These are phyloP conservation scores for Matsumurasca onukii DNA, from an alignment of 1,140 invertebrate species.

Conservation along the genomic window DNA sequence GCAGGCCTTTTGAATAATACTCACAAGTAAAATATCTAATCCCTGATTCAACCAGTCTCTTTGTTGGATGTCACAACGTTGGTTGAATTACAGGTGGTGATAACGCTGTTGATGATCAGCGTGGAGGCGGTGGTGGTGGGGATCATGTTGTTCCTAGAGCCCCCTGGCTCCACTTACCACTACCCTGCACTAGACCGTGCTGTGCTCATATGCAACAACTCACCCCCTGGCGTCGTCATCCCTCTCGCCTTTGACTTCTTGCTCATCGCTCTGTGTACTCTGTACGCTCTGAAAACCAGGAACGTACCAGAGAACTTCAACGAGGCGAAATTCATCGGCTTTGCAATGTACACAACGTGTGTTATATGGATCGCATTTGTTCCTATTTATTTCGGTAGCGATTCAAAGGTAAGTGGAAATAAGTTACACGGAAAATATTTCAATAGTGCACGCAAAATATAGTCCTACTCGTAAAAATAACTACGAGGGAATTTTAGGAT, in stretches of 20 bases:
- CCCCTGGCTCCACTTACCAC: conserved; percentile 65
- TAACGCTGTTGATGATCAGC: conserved; percentile 65
- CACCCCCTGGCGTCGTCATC: conserved; percentile 65
- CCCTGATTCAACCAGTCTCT: too few relatives aligned
- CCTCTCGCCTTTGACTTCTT: conserved; percentile 80
- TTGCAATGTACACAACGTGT: conserved; percentile 86
- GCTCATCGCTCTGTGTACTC: conserved; percentile 75
- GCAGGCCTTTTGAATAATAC: too few relatives aligned
- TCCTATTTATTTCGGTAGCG: conserved; percentile 79
- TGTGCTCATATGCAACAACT: conserved; percentile 69
- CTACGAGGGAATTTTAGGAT: too few relatives aligned
- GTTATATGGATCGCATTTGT: conserved; percentile 90
- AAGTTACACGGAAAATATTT: background rate
- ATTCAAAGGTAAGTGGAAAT: conserved; percentile 57
- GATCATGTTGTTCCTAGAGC: conserved; percentile 53
- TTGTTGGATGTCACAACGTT: too few relatives aligned
- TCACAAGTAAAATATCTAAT: too few relatives aligned
- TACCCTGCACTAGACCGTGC: conserved; percentile 59
- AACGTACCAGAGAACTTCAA: conserved; percentile 90
- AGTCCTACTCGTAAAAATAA: too few relatives aligned
- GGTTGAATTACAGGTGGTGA: conserved; percentile 51
- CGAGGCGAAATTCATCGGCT: conserved; percentile 81
- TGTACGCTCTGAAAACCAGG: conserved; percentile 83
- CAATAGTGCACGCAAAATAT: too few relatives aligned
- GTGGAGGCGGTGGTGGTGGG: conserved; percentile 66